Evolutionary conservation across 2,888 invertebrate genomes (phyloP).

Genomic region (Thumatha senex): DNA sequence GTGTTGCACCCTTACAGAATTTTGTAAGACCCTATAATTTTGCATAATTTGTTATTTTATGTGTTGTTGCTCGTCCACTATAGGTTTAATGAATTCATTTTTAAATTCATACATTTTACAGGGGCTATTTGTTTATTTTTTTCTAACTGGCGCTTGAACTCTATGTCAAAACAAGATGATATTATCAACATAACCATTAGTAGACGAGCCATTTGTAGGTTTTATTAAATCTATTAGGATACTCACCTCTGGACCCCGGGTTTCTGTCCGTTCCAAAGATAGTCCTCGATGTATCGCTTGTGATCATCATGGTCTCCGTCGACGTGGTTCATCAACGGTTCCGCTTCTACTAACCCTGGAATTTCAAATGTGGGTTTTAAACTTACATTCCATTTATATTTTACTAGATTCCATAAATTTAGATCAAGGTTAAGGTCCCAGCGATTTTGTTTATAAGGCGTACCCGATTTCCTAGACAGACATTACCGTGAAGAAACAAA

Average conservation of each 20-base stretch:
- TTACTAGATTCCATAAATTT: too few species aligned
- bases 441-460: too few species aligned
- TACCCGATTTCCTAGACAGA: too few species aligned
- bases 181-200: background rate
- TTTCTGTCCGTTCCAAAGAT: conserved; percentile 78
- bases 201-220: conserved; percentile 9
- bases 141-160: too few species aligned
- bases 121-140: background rate
- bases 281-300: conserved; percentile 78
- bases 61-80: conserved; percentile 7
- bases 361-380: conserved; percentile 22
- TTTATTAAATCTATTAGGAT: background rate
- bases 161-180: background rate
- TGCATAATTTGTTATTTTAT: conserved; percentile 22
- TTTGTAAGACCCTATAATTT: conserved; percentile 20
- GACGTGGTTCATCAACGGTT: conserved; percentile 88
- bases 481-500: too few species aligned
- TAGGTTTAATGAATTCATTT: background rate
- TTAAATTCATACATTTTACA: background rate
- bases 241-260: conserved; percentile 75
- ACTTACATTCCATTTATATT: too few species aligned
- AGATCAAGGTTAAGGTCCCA: background rate
- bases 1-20: conserved; percentile 2
- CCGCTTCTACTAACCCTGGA: conserved; percentile 87
- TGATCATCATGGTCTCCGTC: conserved; percentile 80